Conservation (phyloP, 2,888 invertebrate genomes). For the Ormyrus thymus region DNA sequence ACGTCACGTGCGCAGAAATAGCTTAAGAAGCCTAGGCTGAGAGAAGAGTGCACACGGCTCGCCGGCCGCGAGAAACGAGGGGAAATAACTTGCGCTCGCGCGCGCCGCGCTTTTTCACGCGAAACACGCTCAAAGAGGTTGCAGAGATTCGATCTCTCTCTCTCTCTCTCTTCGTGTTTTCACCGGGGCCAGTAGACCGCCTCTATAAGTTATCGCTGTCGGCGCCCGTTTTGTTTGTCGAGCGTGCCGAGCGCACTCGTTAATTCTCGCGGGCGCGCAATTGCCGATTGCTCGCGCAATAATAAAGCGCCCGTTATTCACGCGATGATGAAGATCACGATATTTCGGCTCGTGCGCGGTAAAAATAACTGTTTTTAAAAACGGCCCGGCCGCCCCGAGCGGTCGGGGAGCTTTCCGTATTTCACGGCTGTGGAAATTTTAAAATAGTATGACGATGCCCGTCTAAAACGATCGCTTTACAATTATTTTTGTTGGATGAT, state of each 20-base stretch:
- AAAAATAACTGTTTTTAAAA: constrained; percentile 49
- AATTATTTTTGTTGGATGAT: constrained; percentile 27
- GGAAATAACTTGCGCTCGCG: constrained; percentile 48
- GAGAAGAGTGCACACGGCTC: constrained; percentile 77
- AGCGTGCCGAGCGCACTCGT: neutral
- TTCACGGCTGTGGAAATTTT: constrained; percentile 34
- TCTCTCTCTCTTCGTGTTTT: neutral
- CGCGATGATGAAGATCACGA: constrained; percentile 18
- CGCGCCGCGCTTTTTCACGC: constrained; percentile 12
- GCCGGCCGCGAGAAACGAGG: constrained; percentile 17
- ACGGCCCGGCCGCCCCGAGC: neutral
- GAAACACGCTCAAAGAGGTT: constrained; percentile 29
- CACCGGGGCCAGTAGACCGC: neutral
- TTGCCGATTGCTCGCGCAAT: constrained; percentile 12
- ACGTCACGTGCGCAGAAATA: constrained; percentile 78
- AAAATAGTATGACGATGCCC: constrained; percentile 30
- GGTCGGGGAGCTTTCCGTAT: neutral
- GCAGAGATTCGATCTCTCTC: neutral
- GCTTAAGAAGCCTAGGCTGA: constrained; percentile 76
- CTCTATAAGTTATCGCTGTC: neutral
- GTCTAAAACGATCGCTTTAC: constrained; percentile 37
- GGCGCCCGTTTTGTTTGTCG: neutral
- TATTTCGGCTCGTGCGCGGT: constrained; percentile 16
- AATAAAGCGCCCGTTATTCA: constrained; percentile 31
- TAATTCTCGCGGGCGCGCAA: constrained; percentile 2